Base-by-base conservation (phyloP, 2,888 invertebrate genomes). In the Argyresthia albistria region DNA sequence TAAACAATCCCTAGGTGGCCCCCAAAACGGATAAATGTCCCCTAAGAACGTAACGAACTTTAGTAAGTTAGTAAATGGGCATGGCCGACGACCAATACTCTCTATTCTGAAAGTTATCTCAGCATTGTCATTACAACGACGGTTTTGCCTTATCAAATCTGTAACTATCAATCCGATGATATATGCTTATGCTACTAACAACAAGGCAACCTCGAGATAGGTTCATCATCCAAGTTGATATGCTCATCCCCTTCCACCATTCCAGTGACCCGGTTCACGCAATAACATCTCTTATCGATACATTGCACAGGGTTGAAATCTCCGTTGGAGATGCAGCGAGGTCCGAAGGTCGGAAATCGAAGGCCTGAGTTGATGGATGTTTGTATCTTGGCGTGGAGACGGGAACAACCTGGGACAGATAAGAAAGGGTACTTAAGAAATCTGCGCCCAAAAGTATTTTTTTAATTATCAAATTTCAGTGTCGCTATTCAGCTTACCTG, bases 261-360 rank as follows among this genome's bases (percentile, higher is more conserved):
- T 0, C 92, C 92, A 35, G 89, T 90, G 45, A 82, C 57, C 0
- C 65, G 61, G 60, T 92, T 76, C 8, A 92, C 90, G 63, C 93
- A 94, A 56, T 90, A 82, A 63, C 93, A 93, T 6, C 59, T 69
- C 35, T 84, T 86, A 1, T 75, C 80, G 3, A 91, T 73, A 61
- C 93, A 93, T 61, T 93, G 93, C 8, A 93, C 68, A 0, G 89
- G 81, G 69, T 93, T 91, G 71, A 89, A 93, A 61, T 90, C 90
- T 0, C 94, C 94, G 60, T 92, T 90, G 0, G 89, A 67, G 0
- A 89, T 78, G 64, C 94, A 94, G 4, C 92, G 86, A 2, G 91
- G 88, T 1, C 83, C 78, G 0, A 73, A 58, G 0, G 82, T 72
- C 0, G 86, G 86, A 11, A 65, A 70, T 0, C 69, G 67, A 1